Evolutionary conservation across 2,113 vertebrate genomes (phyloP).

Genomic region (Rhabdomys dilectus): DNA sequence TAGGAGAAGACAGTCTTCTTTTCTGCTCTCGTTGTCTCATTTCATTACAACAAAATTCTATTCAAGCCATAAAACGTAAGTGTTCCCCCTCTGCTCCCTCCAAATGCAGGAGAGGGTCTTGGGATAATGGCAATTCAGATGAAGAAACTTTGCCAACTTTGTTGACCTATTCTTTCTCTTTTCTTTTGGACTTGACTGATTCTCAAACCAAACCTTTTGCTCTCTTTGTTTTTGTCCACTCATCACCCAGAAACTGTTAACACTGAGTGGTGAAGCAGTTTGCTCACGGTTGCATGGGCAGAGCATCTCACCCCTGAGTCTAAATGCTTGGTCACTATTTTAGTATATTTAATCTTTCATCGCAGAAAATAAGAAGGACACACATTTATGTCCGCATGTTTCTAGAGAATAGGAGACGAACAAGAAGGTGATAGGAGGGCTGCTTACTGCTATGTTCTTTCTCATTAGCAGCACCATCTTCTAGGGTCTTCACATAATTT

Average conservation of each 20-base stretch:
- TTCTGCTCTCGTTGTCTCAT: background rate
- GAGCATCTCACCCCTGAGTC: background rate
- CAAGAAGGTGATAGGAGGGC: too few species aligned
- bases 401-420: background rate
- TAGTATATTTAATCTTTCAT: background rate
- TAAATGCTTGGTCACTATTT: background rate
- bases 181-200: too few species aligned
- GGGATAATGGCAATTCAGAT: background rate
- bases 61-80: background rate
- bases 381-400: background rate
- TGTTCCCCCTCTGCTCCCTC: background rate
- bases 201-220: background rate
- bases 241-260: too few species aligned
- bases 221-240: background rate
- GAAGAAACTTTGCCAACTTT: background rate
- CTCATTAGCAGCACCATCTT: background rate
- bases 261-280: too few species aligned
- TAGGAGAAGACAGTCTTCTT: background rate
- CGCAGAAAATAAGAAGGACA: background rate
- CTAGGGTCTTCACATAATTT: background rate
- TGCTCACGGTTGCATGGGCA: background rate
- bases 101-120: background rate
- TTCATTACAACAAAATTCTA: background rate
- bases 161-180: too few species aligned
- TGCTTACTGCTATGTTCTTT: background rate